Percentiles rank a stretch among this genome's conserved stretches.
Conservation (phyloP, 2,888 invertebrate genomes). For the Melieria omissa region DNA sequence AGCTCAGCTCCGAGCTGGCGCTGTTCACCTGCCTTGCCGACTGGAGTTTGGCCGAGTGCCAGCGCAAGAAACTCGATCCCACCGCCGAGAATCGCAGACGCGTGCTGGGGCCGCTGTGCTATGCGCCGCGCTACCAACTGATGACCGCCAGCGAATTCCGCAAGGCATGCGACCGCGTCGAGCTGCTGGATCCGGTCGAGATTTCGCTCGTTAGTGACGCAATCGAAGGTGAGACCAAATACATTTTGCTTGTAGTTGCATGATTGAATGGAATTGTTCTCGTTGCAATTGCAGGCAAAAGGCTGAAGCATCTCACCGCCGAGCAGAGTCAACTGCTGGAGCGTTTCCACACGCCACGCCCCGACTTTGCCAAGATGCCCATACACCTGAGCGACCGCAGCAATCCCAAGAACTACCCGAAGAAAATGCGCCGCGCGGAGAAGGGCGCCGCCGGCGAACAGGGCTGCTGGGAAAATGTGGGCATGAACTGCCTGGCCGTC, state of each 20-base stretch:
- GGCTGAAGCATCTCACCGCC: slow-evolving; percentile 61
- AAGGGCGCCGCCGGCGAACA: slow-evolving; percentile 59
- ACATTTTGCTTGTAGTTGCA: not conserved
- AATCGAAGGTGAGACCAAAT: slow-evolving; percentile 55
- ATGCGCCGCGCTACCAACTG: slow-evolving; percentile 62
- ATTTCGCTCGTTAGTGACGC: slow-evolving; percentile 60
- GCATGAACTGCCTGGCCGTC: slow-evolving; percentile 64
- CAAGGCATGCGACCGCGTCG: slow-evolving; percentile 63
- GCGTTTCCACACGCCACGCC: slow-evolving; percentile 63
- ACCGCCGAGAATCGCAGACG: slow-evolving; percentile 64
- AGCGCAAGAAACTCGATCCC: slow-evolving; percentile 61
- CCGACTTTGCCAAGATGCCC: slow-evolving; percentile 65
- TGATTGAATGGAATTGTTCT: not conserved
- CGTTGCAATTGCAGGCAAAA: slow-evolving; percentile 53
- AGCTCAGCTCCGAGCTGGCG: slow-evolving; percentile 62
- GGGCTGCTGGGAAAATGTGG: slow-evolving; percentile 64
- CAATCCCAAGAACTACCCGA: slow-evolving; percentile 65
- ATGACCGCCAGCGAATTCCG: slow-evolving; percentile 61
- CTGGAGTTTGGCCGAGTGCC: slow-evolving; percentile 66
- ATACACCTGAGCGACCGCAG: slow-evolving; percentile 66
- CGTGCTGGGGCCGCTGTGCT: slow-evolving; percentile 65
- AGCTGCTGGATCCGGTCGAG: slow-evolving; percentile 62
- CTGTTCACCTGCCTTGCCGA: slow-evolving; percentile 65
- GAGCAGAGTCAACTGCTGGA: slow-evolving; percentile 64
- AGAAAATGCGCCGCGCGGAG: slow-evolving; percentile 64